phyloP scores from a whole-genome alignment of 2,888 invertebrate species.

The Mechanitis mazaeus region DNA sequence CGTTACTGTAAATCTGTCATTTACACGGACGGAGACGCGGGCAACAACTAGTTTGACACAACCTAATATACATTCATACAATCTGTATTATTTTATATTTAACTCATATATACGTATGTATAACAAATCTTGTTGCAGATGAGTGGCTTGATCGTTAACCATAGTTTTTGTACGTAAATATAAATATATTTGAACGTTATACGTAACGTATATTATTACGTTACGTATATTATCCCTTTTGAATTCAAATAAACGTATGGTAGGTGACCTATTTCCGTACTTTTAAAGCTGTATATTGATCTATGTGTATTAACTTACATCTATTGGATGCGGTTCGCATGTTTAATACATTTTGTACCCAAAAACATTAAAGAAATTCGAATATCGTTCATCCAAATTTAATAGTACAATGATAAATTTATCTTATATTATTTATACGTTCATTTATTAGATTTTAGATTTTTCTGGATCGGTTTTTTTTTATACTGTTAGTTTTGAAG shows the following conservation, averaged over 20 bases:
- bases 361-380: neutral
- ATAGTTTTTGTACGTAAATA: neutral
- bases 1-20: too few species aligned
- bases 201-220: neutral
- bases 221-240: slow-evolving; percentile 9
- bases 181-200: neutral
- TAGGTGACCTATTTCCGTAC: slow-evolving; percentile 23
- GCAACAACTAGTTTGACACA: too few species aligned
- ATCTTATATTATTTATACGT: too few species aligned
- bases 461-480: too few species aligned
- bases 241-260: slow-evolving; percentile 16
- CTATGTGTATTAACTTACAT: slow-evolving; percentile 13
- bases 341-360: slow-evolving; percentile 10
- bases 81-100: too few species aligned
- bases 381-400: neutral
- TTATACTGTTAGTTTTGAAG: too few species aligned
- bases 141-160: too few species aligned
- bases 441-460: too few species aligned
- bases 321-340: slow-evolving; percentile 10
- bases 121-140: too few species aligned
- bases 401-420: neutral
- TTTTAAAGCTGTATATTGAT: slow-evolving; percentile 26
- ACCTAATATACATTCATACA: too few species aligned
- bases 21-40: too few species aligned
- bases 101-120: too few species aligned